Percentiles rank a stretch among this genome's conserved stretches.
Evolutionary conservation across 2,888 invertebrate species (phyloP).

Genomic region (Ectobius pallidus): DNA sequence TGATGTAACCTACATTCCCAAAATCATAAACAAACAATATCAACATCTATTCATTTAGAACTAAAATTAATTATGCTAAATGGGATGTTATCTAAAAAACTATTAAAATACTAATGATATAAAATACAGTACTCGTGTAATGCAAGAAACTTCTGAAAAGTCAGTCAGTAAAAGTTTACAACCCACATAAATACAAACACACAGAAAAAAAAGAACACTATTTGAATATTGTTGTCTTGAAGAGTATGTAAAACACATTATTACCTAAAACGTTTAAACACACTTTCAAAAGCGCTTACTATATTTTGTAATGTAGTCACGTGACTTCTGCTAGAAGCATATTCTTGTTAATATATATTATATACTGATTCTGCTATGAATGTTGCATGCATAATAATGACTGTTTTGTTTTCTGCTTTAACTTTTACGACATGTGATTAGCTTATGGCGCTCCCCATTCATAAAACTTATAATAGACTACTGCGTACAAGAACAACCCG

Average conservation of each 20-base stretch:
- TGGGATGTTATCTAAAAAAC: background rate
- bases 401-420: slow-evolving; percentile 21
- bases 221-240: slow-evolving; percentile 15
- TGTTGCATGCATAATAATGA: slow-evolving; percentile 30
- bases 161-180: slow-evolving; percentile 33
- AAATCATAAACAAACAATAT: background rate
- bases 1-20: slow-evolving; percentile 3
- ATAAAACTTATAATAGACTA: slow-evolving; percentile 19
- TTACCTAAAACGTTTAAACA: slow-evolving; percentile 32
- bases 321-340: slow-evolving; percentile 27
- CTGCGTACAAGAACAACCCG: slow-evolving; percentile 25
- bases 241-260: slow-evolving; percentile 36
- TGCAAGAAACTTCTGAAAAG: slow-evolving; percentile 25
- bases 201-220: slow-evolving; percentile 34
- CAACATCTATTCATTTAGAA: background rate
- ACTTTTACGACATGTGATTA: slow-evolving; percentile 33
- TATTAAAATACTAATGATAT: slow-evolving; percentile 14
- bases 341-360: slow-evolving; percentile 8
- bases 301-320: slow-evolving; percentile 32
- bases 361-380: background rate
- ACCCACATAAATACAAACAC: slow-evolving; percentile 39
- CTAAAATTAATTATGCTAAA: background rate
- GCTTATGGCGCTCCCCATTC: slow-evolving; percentile 21
- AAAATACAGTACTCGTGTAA: slow-evolving; percentile 20
- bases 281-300: slow-evolving; percentile 32